Evolutionary conservation across 2,113 vertebrate species (phyloP).

Genomic region (Furnarius figulus): DNA sequence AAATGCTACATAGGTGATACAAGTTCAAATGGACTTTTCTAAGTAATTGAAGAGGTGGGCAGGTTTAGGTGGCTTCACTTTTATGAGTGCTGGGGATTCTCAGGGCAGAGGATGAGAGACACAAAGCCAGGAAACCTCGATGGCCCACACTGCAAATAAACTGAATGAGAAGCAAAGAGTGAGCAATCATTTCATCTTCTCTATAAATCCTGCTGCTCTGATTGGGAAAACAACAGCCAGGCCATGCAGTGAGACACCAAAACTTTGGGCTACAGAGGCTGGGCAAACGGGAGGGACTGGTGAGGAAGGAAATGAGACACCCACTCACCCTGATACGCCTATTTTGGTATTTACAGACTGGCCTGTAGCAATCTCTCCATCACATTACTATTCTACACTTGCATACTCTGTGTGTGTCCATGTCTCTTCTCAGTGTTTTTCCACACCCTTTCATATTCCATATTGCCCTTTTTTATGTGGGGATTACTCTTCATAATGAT

Average conservation of each 20-base stretch:
- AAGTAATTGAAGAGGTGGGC: not conserved
- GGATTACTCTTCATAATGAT: not conserved
- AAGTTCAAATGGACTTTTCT: not conserved
- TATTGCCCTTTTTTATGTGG: not conserved
- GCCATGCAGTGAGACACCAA: not conserved
- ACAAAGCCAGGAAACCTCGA: slow-evolving; percentile 15
- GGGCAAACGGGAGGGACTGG: not conserved
- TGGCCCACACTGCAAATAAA: slow-evolving; percentile 11
- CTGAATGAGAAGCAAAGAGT: slow-evolving; percentile 42
- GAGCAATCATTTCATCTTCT: slow-evolving; percentile 39
- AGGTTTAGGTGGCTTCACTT: not conserved
- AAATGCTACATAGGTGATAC: not conserved
- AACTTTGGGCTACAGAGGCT: not conserved
- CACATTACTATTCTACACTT: not conserved
- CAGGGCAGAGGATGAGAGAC: not conserved
- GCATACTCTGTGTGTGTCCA: not conserved
- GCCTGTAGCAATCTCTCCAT: not conserved
- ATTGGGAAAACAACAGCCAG: not conserved
- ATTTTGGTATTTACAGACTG: not conserved
- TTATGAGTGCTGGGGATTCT: slow-evolving; percentile 26
- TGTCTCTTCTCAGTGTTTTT: not conserved
- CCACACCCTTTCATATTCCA: not conserved
- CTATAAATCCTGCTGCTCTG: slow-evolving; percentile 14
- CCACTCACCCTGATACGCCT: not conserved
- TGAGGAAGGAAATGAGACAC: not conserved